phyloP scores from a whole-genome alignment of 1,140 invertebrate species.

The Lordiphosa stackelbergi region DNA sequence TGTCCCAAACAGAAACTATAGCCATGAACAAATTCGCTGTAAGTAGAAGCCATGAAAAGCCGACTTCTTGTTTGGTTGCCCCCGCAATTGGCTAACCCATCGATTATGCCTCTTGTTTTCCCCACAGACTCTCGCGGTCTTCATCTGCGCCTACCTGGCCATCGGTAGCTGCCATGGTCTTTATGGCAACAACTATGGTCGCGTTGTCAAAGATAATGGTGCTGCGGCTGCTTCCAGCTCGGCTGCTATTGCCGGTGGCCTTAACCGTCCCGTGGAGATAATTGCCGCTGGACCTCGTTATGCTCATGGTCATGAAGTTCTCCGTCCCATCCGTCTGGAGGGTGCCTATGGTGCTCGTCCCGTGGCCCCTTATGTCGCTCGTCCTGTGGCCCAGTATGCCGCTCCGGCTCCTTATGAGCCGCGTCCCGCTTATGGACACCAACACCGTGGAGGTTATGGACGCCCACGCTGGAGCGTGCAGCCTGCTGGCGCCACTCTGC shows the following conservation, averaged over 20 bases:
- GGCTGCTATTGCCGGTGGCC: constrained; percentile 31
- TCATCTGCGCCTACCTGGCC: constrained; percentile 53
- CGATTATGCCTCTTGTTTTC: constrained; percentile 1
- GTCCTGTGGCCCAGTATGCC: neutral
- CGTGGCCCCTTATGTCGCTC: constrained; percentile 17
- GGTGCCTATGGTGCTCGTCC: constrained; percentile 24
- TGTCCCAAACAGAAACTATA: constrained; percentile 57
- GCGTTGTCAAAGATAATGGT: constrained; percentile 23
- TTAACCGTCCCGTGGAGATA: constrained; percentile 50
- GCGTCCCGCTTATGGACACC: constrained; percentile 19
- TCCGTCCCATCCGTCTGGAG: constrained; percentile 26
- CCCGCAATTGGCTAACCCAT: constrained; percentile 2
- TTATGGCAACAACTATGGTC: constrained; percentile 12
- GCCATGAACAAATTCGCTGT: constrained; percentile 70
- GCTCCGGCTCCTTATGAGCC: too few relatives aligned
- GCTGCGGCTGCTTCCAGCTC: constrained; percentile 39
- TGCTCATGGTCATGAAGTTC: constrained; percentile 19
- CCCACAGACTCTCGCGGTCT: constrained; percentile 45
- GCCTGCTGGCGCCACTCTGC: constrained; percentile 59
- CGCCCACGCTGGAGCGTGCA: constrained; percentile 56
- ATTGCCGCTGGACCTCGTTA: constrained; percentile 42
- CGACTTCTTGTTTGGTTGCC: constrained; percentile 23
- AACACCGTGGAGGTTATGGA: constrained; percentile 27
- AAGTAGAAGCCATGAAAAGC: constrained; percentile 40
- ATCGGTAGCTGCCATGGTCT: constrained; percentile 41